A percentile compares a stretch with the other conserved stretches of the same genome.
Conservation (phyloP, 23 tunicate species). For the Trididemnum nubilum region DNA sequence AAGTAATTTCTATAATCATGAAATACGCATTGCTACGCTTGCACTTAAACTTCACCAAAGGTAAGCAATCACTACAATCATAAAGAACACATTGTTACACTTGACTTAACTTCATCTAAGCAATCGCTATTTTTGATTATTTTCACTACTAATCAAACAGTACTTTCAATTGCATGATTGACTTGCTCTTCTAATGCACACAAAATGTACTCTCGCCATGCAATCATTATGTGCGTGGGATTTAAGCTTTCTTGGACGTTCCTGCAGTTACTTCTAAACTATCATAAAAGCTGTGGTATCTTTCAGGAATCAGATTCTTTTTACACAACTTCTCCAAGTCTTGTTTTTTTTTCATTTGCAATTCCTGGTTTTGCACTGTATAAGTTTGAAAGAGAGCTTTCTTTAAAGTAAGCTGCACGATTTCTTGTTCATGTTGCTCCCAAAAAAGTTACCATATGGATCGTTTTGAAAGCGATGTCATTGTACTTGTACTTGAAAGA, state of each 20-base stretch:
- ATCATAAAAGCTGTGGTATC: background rate
- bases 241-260: background rate
- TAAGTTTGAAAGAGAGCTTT: background rate
- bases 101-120: no score
- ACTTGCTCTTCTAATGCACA: background rate
- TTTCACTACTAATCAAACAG: background rate
- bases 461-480: background rate
- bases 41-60: no score
- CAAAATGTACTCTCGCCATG: background rate
- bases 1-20: no score
- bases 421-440: background rate
- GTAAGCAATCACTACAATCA: no score
- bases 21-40: no score
- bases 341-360: background rate
- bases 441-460: background rate
- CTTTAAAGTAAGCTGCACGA: background rate
- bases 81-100: no score
- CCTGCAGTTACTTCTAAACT: background rate
- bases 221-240: background rate
- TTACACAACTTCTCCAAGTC: background rate
- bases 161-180: background rate
- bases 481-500: background rate
- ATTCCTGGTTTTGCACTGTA: background rate
- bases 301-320: background rate
- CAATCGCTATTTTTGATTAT: no score